phyloP scores from a whole-genome alignment of 2,888 invertebrate genomes.

The Corbicula japonica region DNA sequence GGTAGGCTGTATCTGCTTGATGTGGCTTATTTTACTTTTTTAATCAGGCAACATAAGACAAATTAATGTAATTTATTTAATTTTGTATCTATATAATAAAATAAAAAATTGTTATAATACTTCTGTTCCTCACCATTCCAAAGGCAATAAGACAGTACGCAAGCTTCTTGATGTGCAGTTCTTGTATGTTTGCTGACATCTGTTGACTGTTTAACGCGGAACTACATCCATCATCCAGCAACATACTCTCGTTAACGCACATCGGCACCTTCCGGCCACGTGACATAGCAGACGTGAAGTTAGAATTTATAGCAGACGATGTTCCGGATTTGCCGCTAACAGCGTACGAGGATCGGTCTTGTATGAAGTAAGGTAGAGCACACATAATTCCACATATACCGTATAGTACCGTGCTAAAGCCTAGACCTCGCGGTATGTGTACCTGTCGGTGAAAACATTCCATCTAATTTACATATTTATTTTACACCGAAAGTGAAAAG shows the following conservation, averaged over 20 bases:
- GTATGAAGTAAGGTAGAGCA: constrained; percentile 72
- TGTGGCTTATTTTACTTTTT: no score
- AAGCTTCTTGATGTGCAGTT: constrained; percentile 49
- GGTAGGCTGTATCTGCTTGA: no score
- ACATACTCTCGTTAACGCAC: constrained; percentile 32
- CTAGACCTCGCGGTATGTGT: constrained; percentile 74
- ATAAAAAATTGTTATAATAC: no score
- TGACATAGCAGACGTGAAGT: no score
- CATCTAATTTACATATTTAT: no score
- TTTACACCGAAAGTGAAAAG: no score
- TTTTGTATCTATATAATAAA: no score
- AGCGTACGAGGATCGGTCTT: constrained; percentile 52
- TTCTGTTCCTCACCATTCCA: constrained; percentile 70
- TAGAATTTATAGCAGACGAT: not conserved
- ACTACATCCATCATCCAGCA: constrained; percentile 9
- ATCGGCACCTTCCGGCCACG: constrained; percentile 39
- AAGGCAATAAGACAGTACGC: constrained; percentile 65
- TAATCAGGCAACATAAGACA: no score
- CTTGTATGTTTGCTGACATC: constrained; percentile 19
- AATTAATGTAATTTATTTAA: no score
- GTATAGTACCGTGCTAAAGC: constrained; percentile 67
- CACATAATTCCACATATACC: constrained; percentile 75
- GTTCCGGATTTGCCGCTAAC: constrained; percentile 1
- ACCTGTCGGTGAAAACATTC: no score
- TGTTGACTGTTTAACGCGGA: constrained; percentile 12